Evolutionary conservation across 2,888 invertebrate species (phyloP), one percentile per base, ranked within the genome.

Genomic region (Zelleria hepariella): DNA sequence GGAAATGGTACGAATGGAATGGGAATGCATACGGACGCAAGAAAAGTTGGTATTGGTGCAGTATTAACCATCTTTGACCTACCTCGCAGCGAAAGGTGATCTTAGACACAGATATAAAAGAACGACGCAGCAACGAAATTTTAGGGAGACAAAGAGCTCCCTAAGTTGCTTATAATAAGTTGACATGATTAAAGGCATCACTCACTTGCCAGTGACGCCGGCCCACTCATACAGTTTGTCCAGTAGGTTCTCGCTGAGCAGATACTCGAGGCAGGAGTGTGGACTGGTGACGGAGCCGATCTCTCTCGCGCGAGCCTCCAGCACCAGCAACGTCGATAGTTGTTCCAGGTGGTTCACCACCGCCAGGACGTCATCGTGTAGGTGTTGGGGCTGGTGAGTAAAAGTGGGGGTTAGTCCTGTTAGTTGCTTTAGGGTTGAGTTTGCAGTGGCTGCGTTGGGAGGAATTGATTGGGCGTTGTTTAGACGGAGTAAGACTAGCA

Each of bases 261-360:
- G 84, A 80, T 93, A 94, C 75, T 96, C 96, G 56, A 98, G 88
- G 66, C 96, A 95, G 1, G 49, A 66, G 6, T 6, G n/a, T 8
- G 18, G n/a, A 26, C 72, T 75, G 51, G 71, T 67, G 2, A 70
- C 66, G 0, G 75, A 62, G 62, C 66, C 74, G 59, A 85, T 72
- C 66, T 86, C 81, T 63, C 92, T 86, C 59, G 94, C 93, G 62
- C 92, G 89, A n/a, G 95, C 91, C 76, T 98, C 98, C 62, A 96
- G 91, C 20, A 95, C 88, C 58, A 98, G 84, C 21, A 98, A 87
- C 0, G 95, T 95, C 2, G 95, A 92, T 93, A 98, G 93, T 80
- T 97, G 97, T 75, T 97, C 97, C 70, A 98, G 86, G 73, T 98
- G 96, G 75, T 96, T 97, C 20, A 97, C 94, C 57, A 98, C 97